Evolutionary conservation across 2,797 vertebrate species (phyloP), one percentile per base, ranked within the genome.

Genomic region (Lutjanus argentimaculatus): DNA sequence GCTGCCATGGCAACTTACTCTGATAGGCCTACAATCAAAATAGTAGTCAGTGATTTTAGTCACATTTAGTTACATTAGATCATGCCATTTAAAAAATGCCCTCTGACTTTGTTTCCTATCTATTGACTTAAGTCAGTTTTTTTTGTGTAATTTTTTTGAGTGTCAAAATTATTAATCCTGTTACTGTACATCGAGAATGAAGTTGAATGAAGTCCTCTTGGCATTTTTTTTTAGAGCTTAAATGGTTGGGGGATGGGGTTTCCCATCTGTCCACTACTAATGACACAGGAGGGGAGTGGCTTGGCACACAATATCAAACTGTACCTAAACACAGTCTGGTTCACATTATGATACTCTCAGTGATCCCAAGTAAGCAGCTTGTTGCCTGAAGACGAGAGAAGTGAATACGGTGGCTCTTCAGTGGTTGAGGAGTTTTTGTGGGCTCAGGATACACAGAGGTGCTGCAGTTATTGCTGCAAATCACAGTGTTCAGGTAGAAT

Each of bases 181-280:
- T 8, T 62, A 5, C 58, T 53, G n/a, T 56, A n/a, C 1, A 3
- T 46, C 6, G 15, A 36, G 22, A 55, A 48, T 17, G 15, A 14
- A 56, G 14, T 45, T 43, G n/a, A 62, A 52, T 36, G 36, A 43
- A 61, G 57, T 22, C 21, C 9, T 11, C 8, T 22, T 58, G 30
- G 46, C 15, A 52, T 66, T 62, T 84, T 62, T 51, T 19, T 36
- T 36, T 19, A 51, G 69, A 36, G 42, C 36, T 49, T 76, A 63
- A 71, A 15, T 6, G 8, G 25, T 16, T n/a, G 65, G 68, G 48
- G 75, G 72, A 36, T 22, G 48, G 55, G 59, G 42, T 61, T 65
- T 9, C 53, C 80, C 82, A 80, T 89, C 75, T 85, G 86, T 80
- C 69, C 64, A 63, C 53, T 65, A 21, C 71, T 86, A 58, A 82